Evolutionary conservation across 2,797 vertebrate genomes (phyloP), one percentile per base, ranked within the genome.

Genomic region (Clamator glandarius): DNA sequence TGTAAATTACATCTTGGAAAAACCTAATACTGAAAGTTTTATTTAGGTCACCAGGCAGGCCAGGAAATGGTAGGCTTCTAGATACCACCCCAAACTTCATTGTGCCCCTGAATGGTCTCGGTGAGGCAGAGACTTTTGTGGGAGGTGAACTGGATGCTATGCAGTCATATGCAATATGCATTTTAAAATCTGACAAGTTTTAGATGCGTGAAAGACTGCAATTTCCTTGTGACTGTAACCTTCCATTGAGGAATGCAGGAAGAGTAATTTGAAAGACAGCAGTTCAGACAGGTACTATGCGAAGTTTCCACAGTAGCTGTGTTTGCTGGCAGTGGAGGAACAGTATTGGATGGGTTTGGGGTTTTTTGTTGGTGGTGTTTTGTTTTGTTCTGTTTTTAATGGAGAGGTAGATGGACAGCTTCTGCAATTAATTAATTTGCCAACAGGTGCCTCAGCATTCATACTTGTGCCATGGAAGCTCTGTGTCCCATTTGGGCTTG

Each of bases 1-100:
- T 94, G 84, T 86, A 95, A 96, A 96, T 94, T 95, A 88, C 74
- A 92, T 96, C 91, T 96, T 91, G 83, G 90, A 88, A 92, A 96
- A 96, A 88, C n/a, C 85, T 96, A 96, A 94, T 95, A 90, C 76
- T 84, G 85, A 69, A 93, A 95, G 76, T 95, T 92, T 91, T 96
- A 96, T 96, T 94, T 96, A 96, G 94, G 95, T 96, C 93, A 93
- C 62, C 58, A 81, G 36, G 64, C 80, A 73, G 69, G 69, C 51
- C 64, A 69, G 35, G 46, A 92, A 91, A 81, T 51, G n/a, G 54
- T 78, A 92, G 39, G 59, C 62, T 88, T 79, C 55, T 14, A 76
- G 55, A 88, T 55, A 41, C 25, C 39, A 78, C 39, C 31, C 35
- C 19, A 57, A 80, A 83, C 51, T 94, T 92, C 7, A 17, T 77